Evolutionary conservation across 2,888 invertebrate species (phyloP).

Genomic region (Chrysolina haemoptera): DNA sequence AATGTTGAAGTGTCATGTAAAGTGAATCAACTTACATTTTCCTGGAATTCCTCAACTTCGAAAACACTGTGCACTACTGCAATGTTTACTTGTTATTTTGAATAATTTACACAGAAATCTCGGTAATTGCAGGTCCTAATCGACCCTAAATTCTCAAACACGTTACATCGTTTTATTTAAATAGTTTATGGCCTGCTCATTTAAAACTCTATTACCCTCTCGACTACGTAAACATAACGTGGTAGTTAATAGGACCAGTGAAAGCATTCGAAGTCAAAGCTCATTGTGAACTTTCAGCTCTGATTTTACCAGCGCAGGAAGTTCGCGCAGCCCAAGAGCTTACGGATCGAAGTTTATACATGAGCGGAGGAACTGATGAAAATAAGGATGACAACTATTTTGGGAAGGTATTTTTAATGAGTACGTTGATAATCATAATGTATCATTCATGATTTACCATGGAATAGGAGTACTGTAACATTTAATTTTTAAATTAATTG

Average conservation of each 20-base stretch:
- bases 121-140: neutral
- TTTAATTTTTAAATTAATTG: too few relatives aligned
- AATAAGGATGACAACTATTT: neutral
- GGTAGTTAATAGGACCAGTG: slow-evolving; percentile 33
- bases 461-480: too few relatives aligned
- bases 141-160: slow-evolving; percentile 24
- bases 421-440: too few relatives aligned
- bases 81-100: slow-evolving; percentile 1
- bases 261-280: slow-evolving; percentile 36
- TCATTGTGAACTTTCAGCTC: slow-evolving; percentile 43
- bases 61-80: slow-evolving; percentile 12
- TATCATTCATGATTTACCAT: too few relatives aligned
- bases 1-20: neutral
- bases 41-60: slow-evolving; percentile 3
- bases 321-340: slow-evolving; percentile 37
- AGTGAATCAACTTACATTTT: slow-evolving; percentile 32
- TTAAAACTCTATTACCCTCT: slow-evolving; percentile 9
- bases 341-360: slow-evolving; percentile 43
- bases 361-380: slow-evolving; percentile 18
- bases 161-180: slow-evolving; percentile 36
- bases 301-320: slow-evolving; percentile 40
- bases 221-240: slow-evolving; percentile 44
- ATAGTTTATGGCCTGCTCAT: slow-evolving; percentile 28
- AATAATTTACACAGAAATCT: slow-evolving; percentile 5
- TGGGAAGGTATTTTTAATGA: too few relatives aligned